Evolutionary conservation across 2,888 invertebrate species (phyloP), one percentile per base, ranked within the genome.

Genomic region (Brachycybe producta): DNA sequence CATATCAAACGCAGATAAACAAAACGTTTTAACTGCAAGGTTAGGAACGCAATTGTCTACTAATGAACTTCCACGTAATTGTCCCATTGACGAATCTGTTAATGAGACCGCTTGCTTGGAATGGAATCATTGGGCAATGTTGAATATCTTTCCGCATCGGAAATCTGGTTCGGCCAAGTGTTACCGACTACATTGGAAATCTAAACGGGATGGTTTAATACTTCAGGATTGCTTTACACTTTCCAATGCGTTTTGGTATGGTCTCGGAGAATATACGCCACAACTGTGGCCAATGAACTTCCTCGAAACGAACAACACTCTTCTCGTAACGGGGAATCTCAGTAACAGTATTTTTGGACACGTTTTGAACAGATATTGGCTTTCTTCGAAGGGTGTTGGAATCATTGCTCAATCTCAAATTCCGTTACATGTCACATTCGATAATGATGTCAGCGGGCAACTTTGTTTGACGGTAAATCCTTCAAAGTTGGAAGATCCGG

Each of bases 141-240:
- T 88, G 57, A 75, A 74, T 60, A 73, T 51, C 21, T 17, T 17
- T n/a, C 47, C 24, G 4, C 15, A 28, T 8, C 21, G 19, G 5
- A 48, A 19, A 35, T 82, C 35, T 77, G 80, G 17, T 23, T 24
- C 44, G 4, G 26, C 42, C 5, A 50, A 45, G n/a, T 92, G 92
- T 62, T 91, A 90, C 64, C 80, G 81, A 36, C 71, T 92, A 0
- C 77, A 80, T 32, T 92, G 91, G 91, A 75, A 82, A 59, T 78
- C 84, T 2, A 65, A 90, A 5, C 71, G 73, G 7, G 70, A 76
- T 1, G 74, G 76, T 58, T 70, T 82, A 11, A 52, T 58, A 52
- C 85, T 88, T 0, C 82, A 79, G 21, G 92, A 92, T 64, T 92
- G 92, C 63, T 88, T 82, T 61, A 84, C 85, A 58, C 77, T 83